These are phyloP conservation scores for Hydrophis major DNA, from an alignment of 2,797 vertebrate species.

Conservation along the genomic window DNA sequence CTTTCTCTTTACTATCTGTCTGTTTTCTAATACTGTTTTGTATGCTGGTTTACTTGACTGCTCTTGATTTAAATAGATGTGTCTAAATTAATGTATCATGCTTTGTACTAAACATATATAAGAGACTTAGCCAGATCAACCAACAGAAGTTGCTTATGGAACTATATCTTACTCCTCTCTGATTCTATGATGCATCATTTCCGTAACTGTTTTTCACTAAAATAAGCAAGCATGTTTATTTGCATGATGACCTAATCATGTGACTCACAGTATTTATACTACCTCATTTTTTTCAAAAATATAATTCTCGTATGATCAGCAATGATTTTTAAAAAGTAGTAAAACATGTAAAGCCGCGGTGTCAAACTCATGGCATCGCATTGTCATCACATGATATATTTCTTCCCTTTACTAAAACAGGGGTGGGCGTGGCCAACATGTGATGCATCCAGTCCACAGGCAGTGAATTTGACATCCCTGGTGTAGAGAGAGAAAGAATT, in stretches of 20 bases:
- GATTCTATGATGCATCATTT: not conserved
- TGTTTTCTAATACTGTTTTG: not conserved
- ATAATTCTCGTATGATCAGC: not conserved
- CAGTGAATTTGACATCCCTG: no score
- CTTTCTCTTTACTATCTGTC: not conserved
- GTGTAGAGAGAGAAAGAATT: not conserved
- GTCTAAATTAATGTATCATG: not conserved
- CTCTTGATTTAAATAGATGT: not conserved
- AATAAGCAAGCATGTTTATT: not conserved
- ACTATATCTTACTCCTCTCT: not conserved
- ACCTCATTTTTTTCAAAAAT: not conserved
- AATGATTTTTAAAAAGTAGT: not conserved
- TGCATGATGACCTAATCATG: not conserved
- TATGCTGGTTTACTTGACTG: not conserved
- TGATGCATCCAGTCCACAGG: no score
- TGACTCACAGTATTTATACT: not conserved
- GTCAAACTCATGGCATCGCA: no score
- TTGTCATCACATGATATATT: no score
- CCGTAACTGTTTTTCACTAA: not conserved
- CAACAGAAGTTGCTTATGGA: not conserved
- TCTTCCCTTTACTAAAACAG: no score
- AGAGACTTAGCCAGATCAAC: not conserved
- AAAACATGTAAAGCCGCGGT: not conserved
- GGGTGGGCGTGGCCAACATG: no score
- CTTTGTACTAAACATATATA: not conserved